Evolutionary conservation across 37 sponge, comb jelly and placozoan species (phyloP), one percentile per base, ranked within the genome.

Genomic region (Aphrocallistes beatrix): DNA sequence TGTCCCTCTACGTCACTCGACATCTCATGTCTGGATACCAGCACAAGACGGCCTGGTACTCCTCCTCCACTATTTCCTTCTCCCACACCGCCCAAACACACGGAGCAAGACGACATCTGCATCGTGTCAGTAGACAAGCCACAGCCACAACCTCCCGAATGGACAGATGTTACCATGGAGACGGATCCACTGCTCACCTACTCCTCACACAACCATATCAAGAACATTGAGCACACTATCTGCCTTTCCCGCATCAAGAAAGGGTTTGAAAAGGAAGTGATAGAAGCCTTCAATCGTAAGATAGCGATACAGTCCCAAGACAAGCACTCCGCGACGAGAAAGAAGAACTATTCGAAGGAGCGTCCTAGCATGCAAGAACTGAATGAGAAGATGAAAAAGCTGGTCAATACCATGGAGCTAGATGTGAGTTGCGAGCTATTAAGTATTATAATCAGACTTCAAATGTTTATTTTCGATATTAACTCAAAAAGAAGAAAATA

Each of bases 121-220:
- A 60, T 60, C 25, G 75, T 60, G n/a, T 60, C 75, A 25, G 75
- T 60, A 60, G 75, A 60, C 34, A 60, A 3, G 75, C 75, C 75
- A 6, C 45, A 13, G 10, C 32, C 34, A 13, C 3, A 19, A 3
- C 6, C 75, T 13, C 75, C 75, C 25, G 10, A 30, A 8, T n/a
- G n/a, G n/a, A n/a, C n/a, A n/a, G n/a, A n/a, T n/a, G n/a, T n/a
- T n/a, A 13, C n/a, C 25, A 19, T 60, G 3, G 75, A 19, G 25
- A 60, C 75, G n/a, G 25, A 21, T 3, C 10, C 75, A 32, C 10
- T 6, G 13, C 28, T 25, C 34, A 3, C 32, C 75, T 13, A 25
- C 32, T 60, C 75, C 3, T n/a, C n/a, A n/a, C n/a, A n/a, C n/a
- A n/a, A n/a, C n/a, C 28, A 60, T 13, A 3, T 60, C 6, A 30